These are phyloP conservation scores for Limnodromus scolopaceus DNA, from an alignment of 2,797 vertebrate species.

Conservation along the genomic window DNA sequence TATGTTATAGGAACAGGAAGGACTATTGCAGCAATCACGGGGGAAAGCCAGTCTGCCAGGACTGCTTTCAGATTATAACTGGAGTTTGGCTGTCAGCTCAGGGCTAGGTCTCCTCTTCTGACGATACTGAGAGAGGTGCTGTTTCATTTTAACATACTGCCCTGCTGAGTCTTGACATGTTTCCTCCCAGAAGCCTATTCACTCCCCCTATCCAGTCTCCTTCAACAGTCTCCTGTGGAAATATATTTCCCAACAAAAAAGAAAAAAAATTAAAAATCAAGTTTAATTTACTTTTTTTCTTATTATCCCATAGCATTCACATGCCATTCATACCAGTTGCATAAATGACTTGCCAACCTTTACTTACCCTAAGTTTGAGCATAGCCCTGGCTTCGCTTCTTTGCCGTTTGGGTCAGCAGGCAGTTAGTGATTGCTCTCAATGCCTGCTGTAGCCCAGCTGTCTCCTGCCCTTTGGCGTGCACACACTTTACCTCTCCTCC, in stretches of 20 bases:
- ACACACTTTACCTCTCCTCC: background rate
- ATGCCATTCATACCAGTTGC: background rate
- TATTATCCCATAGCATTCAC: background rate
- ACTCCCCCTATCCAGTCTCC: rapidly evolving
- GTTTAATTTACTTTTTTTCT: background rate
- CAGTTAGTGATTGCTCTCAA: background rate
- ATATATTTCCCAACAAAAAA: background rate
- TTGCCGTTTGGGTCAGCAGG: background rate
- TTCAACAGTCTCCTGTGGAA: background rate
- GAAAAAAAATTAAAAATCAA: too few species aligned
- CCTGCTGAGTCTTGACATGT: background rate
- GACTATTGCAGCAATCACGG: background rate
- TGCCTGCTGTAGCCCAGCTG: background rate
- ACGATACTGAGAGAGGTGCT: background rate
- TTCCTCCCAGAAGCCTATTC: background rate
- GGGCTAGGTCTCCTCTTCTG: background rate
- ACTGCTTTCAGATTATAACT: background rate
- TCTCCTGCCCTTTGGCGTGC: background rate
- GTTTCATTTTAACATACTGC: background rate
- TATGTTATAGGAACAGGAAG: background rate
- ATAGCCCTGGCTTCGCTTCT: background rate
- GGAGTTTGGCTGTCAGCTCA: background rate
- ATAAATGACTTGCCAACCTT: background rate
- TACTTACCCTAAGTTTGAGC: background rate
- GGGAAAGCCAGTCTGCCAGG: background rate